A percentile compares a stretch with the other conserved stretches of the same genome.
These are phyloP conservation scores for Sula dactylatra DNA, from an alignment of 2,113 vertebrate genomes.

Conservation along the genomic window DNA sequence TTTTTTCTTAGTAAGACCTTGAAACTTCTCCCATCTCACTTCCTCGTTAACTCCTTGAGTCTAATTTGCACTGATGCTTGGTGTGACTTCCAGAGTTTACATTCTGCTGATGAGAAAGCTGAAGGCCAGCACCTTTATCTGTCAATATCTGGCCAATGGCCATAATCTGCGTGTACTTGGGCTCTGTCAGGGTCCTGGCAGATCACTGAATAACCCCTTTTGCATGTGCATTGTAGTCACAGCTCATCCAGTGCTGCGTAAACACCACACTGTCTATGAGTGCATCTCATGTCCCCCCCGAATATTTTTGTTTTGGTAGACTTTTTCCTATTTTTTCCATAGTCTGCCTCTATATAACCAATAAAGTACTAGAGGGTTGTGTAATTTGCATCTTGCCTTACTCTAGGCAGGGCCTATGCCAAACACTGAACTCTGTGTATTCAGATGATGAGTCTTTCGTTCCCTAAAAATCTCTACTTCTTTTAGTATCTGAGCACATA, in stretches of 20 bases:
- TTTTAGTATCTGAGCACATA: not conserved
- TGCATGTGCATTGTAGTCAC: accelerated
- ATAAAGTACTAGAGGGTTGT: not conserved
- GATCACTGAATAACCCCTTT: not conserved
- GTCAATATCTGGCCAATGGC: not conserved
- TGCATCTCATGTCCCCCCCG: accelerated
- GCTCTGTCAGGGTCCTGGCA: not conserved
- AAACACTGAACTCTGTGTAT: not conserved
- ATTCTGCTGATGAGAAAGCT: not conserved
- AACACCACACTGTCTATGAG: not conserved
- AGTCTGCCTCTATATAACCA: not conserved
- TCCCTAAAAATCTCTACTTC: not conserved
- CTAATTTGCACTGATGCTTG: accelerated
- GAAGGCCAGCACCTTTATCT: not conserved
- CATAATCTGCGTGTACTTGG: not conserved
- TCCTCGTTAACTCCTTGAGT: not conserved
- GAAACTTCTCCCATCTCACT: not conserved
- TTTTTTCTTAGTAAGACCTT: not conserved
- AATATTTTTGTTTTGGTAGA: not conserved
- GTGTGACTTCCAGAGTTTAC: not conserved
- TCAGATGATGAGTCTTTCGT: not conserved
- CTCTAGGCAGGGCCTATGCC: not conserved
- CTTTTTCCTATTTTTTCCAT: not conserved
- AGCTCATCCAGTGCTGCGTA: not conserved
- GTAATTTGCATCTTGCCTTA: not conserved